Evolutionary conservation across 1,140 invertebrate genomes (phyloP).

Genomic region (Drosophila hydei): DNA sequence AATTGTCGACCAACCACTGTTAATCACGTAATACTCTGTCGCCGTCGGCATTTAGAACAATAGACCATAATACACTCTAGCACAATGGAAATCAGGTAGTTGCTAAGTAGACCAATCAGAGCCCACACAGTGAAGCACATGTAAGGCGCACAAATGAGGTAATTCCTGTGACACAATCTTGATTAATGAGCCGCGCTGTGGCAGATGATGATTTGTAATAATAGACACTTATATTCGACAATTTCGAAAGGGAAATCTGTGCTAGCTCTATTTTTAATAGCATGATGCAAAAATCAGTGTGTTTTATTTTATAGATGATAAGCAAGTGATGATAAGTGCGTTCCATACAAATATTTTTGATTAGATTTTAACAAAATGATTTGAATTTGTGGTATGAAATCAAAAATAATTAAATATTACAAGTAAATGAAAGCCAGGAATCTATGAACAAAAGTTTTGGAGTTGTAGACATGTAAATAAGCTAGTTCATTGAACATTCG

Average conservation of each 20-base stretch:
- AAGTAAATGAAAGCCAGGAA: background rate
- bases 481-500: too few relatives aligned
- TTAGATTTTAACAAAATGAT: background rate
- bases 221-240: constrained; percentile 2
- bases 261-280: constrained; percentile 5
- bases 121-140: constrained; percentile 23
- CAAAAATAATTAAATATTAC: background rate
- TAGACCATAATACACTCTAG: constrained; percentile 19
- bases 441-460: too few relatives aligned
- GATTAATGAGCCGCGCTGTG: constrained; percentile 21
- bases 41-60: constrained; percentile 17
- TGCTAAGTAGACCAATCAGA: constrained; percentile 31
- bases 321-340: background rate
- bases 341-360: background rate
- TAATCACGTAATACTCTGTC: constrained; percentile 27
- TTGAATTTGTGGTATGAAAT: background rate
- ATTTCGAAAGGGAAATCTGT: constrained; percentile 33
- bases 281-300: constrained; percentile 13
- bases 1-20: background rate
- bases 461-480: too few relatives aligned
- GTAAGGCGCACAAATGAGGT: constrained; percentile 35
- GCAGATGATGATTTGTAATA: constrained; percentile 20
- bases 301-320: constrained; percentile 21
- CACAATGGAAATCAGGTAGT: background rate
- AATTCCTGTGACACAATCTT: constrained; percentile 52